Evolutionary conservation across 1,140 invertebrate species (phyloP), one percentile per base, ranked within the genome.

Genomic region (Leptinotarsa texana): DNA sequence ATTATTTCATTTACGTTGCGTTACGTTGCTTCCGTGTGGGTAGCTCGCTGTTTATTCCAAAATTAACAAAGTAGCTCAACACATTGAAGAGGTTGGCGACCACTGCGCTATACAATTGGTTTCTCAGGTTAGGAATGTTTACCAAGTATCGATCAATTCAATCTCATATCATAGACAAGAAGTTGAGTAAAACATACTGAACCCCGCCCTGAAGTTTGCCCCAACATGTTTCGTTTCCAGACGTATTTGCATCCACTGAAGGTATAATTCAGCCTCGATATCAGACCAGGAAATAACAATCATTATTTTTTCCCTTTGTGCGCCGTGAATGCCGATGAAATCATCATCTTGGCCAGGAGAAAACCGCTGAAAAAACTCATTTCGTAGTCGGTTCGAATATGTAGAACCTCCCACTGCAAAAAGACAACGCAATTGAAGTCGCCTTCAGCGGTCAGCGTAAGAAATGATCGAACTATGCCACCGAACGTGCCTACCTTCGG

Each of bases 391-490:
- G 51, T 17, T 57, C n/a, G 51, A 42, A 42, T 57, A 57, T 57
- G 51, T 57, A 57, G 51, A 57, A 57, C 51, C 51, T 57, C 51
- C 51, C 17, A 57, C 51, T 57, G 51, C 51, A 57, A 17, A 18
- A 57, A 57, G 51, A 57, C 33, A 57, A 57, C 51, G n/a, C 51
- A 57, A n/a, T 17, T 57, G 17, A 57, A 57, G 13, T 57, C 51
- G 51, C 51, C 51, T 57, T 18, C 51, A 57, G 51, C 51, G 15
- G 15, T 57, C 51, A 18, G n/a, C 51, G 51, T 18, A 57, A 57
- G 51, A 57, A 57, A 57, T 57, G 15, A 57, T 57, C 51, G 51
- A 57, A 57, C 51, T 57, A 13, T 57, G 51, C 51, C 51, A 57
- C 51, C 51, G 51, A 57, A 57, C 51, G 51, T 57, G 51, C 51